Evolutionary conservation across 2,888 invertebrate genomes (phyloP), one percentile per base, ranked within the genome.

Genomic region (Allolobophora icterica): DNA sequence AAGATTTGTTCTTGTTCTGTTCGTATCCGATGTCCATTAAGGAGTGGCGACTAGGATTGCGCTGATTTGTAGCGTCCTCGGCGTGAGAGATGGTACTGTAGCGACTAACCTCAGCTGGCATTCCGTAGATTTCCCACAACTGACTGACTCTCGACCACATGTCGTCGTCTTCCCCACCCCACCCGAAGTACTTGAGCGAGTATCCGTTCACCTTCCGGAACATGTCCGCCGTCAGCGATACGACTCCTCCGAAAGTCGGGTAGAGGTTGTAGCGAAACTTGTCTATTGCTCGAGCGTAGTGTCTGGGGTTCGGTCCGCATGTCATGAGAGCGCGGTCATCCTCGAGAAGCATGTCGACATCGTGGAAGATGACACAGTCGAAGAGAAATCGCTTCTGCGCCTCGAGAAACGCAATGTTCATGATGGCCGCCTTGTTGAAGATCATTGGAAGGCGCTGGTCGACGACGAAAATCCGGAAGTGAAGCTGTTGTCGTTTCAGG

Each of bases 371-470:
- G 19, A 87, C 30, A 15, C 87, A 87, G 35, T 87, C 87, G 87
- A 35, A 87, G 15, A 19, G 87, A 87, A 87, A 87, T 24, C 87
- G 87, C 24, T 87, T 87, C 87, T 34, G 35, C 1, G 87, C 87
- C 35, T 87, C 87, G 19, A 87, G 87, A 19, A 87, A 87, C 24
- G 35, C 87, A 11, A 87, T 87, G 38, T 87, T 38, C 87, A 87
- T 87, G 35, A 38, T 87, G 8, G 87, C 87, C 87, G 87, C 87
- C 35, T 87, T 87, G 87, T 87, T 87, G 87, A 87, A 87, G 87
- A 87, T 87, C 87, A 87, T 87, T 17, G 87, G 87, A 87, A 87
- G 15, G 30, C 87, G 87, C 35, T 87, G 87, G 87, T 87, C 87
- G 35, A 24, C 87, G 35, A 87, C 87, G 35, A 87, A 87, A 8